Evolutionary conservation across 2,797 vertebrate genomes (phyloP), one percentile per base, ranked within the genome.

Genomic region (Sus cebifrons): DNA sequence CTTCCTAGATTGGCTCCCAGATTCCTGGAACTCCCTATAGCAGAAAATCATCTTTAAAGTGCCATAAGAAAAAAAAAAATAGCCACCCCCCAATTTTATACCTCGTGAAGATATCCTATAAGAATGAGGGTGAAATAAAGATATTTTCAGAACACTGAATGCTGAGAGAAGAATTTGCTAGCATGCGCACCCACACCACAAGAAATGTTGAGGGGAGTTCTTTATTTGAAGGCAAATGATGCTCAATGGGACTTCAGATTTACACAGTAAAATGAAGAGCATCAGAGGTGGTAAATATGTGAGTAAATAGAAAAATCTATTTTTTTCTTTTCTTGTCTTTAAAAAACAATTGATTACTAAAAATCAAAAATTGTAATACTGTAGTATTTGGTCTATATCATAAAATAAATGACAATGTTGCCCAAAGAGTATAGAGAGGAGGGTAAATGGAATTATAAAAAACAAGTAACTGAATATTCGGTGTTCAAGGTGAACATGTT

Each of bases 261-360:
- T 75, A 81, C 3, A 44, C 58, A n/a, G 27, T 79, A 70, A 25
- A 58, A 56, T 3, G 18, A 91, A 49, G 56, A 81, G 0, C 4
- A 67, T 49, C 9, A 49, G 56, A 64, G 74, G 71, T n/a, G 62
- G 74, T 49, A 96, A 93, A 58, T 65, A 40, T 27, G 44, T 74
- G 25, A 18, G 16, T 71, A 91, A 91, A 52, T 29, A 86, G 29
- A 71, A 86, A 91, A 86, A 44, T 18, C 8, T 49, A 78, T 29
- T 64, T 94, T 94, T 79, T 56, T 52, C n/a, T 32, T 71, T 92
- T 82, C n/a, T 71, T 89, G n/a, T 79, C 67, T 94, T 58, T 89
- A 32, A 81, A 58, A 70, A 12, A 40, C 54, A 92, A 75, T 23
- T 54, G 20, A 54, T 60, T 77, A 56, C 36, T 54, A 32, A 60